Base-by-base conservation (phyloP, 2,797 vertebrate genomes). In the Gorsachius magnificus region DNA sequence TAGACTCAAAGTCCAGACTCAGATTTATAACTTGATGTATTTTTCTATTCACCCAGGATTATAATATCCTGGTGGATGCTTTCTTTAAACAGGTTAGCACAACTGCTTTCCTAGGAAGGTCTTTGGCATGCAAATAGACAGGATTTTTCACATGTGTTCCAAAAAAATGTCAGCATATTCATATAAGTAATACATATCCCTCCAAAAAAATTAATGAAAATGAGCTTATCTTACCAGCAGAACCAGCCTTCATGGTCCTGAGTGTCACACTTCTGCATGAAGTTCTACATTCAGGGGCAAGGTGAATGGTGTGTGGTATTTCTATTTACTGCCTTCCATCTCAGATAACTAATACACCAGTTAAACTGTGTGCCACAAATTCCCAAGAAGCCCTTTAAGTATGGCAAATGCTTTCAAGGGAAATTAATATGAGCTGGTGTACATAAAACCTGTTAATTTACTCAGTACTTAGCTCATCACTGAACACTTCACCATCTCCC, bases 131-230 rank as follows among this genome's bases (percentile, higher is more conserved):
- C 11, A 89, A 87, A 94, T 16, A 78, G 29, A 61, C 16, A 45
- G 46, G 17, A 46, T 89, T 93, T 87, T 94, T 95, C 38, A 71
- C 53, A 26, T 13, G 36, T 68, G 43, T 35, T 92, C 50, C 90
- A 93, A 76, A 11, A 78, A 95, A 92, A 89, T 83, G 64, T 83
- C 46, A 71, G 50, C n/a, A 61, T 90, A 41, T 68, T 89, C 60
- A 33, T 90, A 26, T 31, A 85, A 75, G 65, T 71, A 89, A 84
- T 83, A 68, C 7, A 64, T 77, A 65, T 61, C 58, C 18, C 63
- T 77, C 26, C n/a, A 84, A 89, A 24, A 75, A 92, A 95, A 92
- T 89, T 35, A 61, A 50, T 71, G 51, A 65, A 91, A 96, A 92
- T 51, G 6, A 65, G 26, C 35, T 70, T 54, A 36, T 68, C 25